Base-by-base conservation (phyloP, 2,113 vertebrate genomes). In the Peromyscus californicus region DNA sequence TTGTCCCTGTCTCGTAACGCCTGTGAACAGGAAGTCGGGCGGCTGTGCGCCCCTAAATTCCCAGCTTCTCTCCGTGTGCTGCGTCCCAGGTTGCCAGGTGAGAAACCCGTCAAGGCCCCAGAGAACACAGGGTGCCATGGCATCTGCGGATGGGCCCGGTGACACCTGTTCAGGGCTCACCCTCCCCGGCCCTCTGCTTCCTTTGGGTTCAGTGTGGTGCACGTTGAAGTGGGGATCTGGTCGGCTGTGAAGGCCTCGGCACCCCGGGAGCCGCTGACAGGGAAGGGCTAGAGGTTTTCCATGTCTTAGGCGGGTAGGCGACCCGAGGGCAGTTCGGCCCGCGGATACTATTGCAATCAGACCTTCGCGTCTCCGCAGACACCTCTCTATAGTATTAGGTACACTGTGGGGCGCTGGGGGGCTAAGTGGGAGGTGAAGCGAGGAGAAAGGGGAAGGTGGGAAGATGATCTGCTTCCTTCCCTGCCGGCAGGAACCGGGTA, bases 391-490 rank as follows among this genome's bases (percentile, higher is more conserved):
- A 3, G 80, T 42, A 21, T 33, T 17, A 10, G 78, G 42, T 57
- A 8, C 24, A 15, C 67, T 21, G 78, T 63, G 88, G 84, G 84
- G 80, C 26, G 22, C 59, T 67, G 78, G 48, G 84, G 59, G 83
- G 39, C 93, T 9, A 76, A 76, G 90, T 63, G 78, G 70, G 69
- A 79, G 19, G 3, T 39, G 61, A 74, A 65, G 72, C 22, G 36
- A 76, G 39, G 54, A 79, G 67, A 48, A 45, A 57, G 2, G 16
- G 57, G 80, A 39, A 96, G 82, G 83, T 21, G 67, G 6, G 9
- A 63, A 83, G 88, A 70, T 51, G 36, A 11, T 42, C 36, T n/a
- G 97, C 51, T 63, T 89, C 82, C 54, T 67, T 78, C 92, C 80
- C 75, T 4, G 59, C 59, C 51, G 11, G 76, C 45, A n/a, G 96